phyloP scores from a whole-genome alignment of 2,888 invertebrate genomes.

The Agrilus cyanescens region DNA sequence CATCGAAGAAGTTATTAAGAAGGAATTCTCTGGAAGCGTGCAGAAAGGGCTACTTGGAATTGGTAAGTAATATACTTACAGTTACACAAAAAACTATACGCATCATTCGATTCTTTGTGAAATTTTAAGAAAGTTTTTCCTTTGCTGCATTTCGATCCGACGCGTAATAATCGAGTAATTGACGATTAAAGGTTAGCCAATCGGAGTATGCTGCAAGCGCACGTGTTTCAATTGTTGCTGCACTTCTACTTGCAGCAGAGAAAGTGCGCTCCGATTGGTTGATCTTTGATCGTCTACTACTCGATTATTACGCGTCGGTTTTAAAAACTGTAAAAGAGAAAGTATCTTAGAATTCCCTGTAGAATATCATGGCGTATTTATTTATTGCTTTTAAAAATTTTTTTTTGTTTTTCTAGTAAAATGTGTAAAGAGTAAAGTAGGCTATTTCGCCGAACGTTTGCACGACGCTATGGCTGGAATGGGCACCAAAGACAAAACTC shows the following conservation, averaged over 20 bases:
- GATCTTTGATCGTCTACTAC: too few relatives aligned
- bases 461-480: conserved; percentile 85
- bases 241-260: not conserved
- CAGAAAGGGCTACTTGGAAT: conserved; percentile 80
- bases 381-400: conserved; percentile 1
- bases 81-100: too few relatives aligned
- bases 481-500: conserved; percentile 81
- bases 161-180: not conserved
- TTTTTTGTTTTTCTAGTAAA: conserved; percentile 46
- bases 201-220: not conserved
- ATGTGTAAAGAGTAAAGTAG: conserved; percentile 81
- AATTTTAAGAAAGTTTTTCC: too few relatives aligned
- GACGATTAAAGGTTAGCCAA: not conserved
- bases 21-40: conserved; percentile 79
- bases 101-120: too few relatives aligned
- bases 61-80: conserved; percentile 44
- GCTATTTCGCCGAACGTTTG: conserved; percentile 83
- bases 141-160: not conserved
- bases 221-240: not conserved
- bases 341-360: not conserved
- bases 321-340: not conserved
- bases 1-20: conserved; percentile 73
- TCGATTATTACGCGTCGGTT: too few relatives aligned
- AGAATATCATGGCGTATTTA: not conserved
- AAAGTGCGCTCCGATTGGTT: not conserved